Conservation (phyloP, 2,113 vertebrate genomes). For the Carettochelys insculpta region DNA sequence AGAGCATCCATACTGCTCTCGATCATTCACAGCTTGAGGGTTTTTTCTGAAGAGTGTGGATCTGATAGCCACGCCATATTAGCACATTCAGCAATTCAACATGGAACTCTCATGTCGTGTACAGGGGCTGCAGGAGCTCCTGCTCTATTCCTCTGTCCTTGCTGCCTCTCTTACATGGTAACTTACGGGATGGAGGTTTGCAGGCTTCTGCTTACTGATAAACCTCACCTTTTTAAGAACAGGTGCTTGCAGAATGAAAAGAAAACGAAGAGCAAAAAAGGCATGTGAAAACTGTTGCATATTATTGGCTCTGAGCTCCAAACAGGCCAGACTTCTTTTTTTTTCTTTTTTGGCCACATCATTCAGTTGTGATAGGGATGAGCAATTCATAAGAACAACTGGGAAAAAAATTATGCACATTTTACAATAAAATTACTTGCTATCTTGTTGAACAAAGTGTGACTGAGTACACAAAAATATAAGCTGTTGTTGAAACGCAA, state of each 20-base stretch:
- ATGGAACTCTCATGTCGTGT: neutral
- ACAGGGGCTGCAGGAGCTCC: rapidly evolving
- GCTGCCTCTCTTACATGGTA: neutral
- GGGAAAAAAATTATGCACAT: neutral
- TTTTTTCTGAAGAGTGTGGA: neutral
- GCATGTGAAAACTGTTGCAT: constrained; percentile 21
- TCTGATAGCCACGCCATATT: neutral
- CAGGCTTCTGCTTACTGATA: neutral
- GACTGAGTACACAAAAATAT: neutral
- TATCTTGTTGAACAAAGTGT: neutral
- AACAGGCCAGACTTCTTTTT: neutral
- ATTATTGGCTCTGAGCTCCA: neutral
- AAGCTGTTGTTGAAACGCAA: neutral
- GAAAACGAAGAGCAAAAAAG: neutral
- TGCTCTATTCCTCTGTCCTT: rapidly evolving
- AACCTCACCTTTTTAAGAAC: constrained; percentile 3
- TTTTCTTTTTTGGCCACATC: constrained; percentile 8
- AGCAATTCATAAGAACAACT: neutral
- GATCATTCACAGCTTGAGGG: neutral
- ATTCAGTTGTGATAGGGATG: too few species aligned
- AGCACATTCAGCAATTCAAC: neutral
- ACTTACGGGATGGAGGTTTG: neutral
- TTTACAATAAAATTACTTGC: neutral
- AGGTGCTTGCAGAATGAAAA: neutral
- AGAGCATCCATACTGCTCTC: neutral